Conservation (phyloP, 2,888 invertebrate genomes). For the Mayetiola destructor region DNA sequence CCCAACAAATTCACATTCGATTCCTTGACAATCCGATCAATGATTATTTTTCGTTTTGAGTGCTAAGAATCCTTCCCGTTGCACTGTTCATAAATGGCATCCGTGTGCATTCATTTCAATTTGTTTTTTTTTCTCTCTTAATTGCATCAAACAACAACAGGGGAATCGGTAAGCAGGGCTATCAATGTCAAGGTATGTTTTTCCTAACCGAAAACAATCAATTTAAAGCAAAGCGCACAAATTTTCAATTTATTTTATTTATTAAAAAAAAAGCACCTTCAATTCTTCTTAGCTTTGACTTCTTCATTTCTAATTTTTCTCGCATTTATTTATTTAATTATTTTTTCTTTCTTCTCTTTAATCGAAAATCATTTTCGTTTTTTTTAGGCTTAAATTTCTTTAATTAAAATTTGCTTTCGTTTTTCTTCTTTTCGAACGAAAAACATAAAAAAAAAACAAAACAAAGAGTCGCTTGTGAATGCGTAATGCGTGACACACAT, state of each 20-base stretch:
- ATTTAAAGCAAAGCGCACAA: too few species aligned
- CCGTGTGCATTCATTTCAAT: slow-evolving; percentile 23
- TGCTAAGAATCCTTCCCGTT: too few species aligned
- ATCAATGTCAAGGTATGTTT: slow-evolving; percentile 83
- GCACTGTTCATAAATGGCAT: too few species aligned
- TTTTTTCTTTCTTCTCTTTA: not conserved
- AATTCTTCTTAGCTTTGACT: not conserved
- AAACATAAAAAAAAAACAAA: too few species aligned
- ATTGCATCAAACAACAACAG: slow-evolving; percentile 43
- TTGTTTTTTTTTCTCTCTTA: slow-evolving; percentile 37
- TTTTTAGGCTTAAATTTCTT: not conserved
- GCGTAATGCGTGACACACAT: too few species aligned
- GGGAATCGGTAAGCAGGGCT: slow-evolving; percentile 94
- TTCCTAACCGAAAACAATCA: not conserved
- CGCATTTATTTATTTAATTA: not conserved
- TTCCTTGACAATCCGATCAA: too few species aligned
- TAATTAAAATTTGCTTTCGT: too few species aligned
- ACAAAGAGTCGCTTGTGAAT: too few species aligned
- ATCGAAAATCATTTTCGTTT: not conserved
- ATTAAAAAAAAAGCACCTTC: not conserved
- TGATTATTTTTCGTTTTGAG: too few species aligned
- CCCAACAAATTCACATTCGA: too few species aligned
- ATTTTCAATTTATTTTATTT: too few species aligned
- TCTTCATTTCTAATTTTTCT: not conserved
- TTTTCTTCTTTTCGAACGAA: too few species aligned